These are phyloP conservation scores for Apeira syringaria DNA, from an alignment of 2,888 invertebrate genomes.

Conservation along the genomic window DNA sequence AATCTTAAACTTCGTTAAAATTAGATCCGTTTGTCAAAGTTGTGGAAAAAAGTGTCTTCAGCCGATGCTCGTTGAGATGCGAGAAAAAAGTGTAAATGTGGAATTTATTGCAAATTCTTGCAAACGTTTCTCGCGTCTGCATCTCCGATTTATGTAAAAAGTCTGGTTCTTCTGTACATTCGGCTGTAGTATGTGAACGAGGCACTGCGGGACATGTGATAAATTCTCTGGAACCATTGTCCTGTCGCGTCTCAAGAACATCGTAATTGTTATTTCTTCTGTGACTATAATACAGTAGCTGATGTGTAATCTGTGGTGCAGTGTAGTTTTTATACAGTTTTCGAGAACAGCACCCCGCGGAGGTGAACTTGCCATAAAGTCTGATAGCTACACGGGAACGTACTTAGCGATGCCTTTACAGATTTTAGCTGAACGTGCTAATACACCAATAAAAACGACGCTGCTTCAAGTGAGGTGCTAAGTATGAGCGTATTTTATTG, in stretches of 20 bases:
- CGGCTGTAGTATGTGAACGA: slow-evolving; percentile 25
- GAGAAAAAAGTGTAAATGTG: slow-evolving; percentile 7
- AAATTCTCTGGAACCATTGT: slow-evolving; percentile 68
- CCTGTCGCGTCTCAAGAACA: slow-evolving; percentile 51
- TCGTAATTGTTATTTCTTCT: slow-evolving; percentile 12
- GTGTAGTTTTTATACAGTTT: slow-evolving; percentile 43
- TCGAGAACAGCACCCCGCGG: slow-evolving; percentile 42
- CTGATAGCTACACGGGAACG: slow-evolving; percentile 22
- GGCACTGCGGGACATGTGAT: slow-evolving; percentile 61
- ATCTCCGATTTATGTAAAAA: slow-evolving; percentile 12
- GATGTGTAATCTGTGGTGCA: no score
- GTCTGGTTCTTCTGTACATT: slow-evolving; percentile 20
- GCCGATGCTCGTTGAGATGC: neutral
- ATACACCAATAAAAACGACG: slow-evolving; percentile 14
- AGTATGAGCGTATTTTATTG: neutral
- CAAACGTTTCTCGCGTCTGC: slow-evolving; percentile 21
- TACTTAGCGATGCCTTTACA: slow-evolving; percentile 29
- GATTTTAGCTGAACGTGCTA: slow-evolving; percentile 13
- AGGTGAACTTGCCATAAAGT: slow-evolving; percentile 35
- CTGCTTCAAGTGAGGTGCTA: slow-evolving; percentile 9
- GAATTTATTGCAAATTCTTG: slow-evolving; percentile 15
- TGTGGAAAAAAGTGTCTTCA: neutral
- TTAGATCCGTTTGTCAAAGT: no score
- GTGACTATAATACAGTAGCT: slow-evolving; percentile 41
- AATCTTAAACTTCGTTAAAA: no score